These are phyloP conservation scores for Tetragonisca angustula DNA, from an alignment of 2,888 invertebrate genomes.

Conservation along the genomic window DNA sequence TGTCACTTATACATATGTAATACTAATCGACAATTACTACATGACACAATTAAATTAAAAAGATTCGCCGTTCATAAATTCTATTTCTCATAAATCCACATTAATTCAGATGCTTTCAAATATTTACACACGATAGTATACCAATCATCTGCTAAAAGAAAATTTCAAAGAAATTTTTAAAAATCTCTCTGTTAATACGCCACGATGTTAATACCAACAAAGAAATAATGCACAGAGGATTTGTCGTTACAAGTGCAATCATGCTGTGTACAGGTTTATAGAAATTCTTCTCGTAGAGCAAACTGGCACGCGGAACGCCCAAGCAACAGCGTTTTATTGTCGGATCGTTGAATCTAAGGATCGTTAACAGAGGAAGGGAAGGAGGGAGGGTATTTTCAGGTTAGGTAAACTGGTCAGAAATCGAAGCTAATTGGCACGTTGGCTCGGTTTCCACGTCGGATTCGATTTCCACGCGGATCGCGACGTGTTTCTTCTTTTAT, in stretches of 20 bases:
- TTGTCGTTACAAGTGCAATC: not conserved
- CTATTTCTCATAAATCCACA: too few species aligned
- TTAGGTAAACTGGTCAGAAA: conserved; percentile 16
- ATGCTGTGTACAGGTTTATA: not conserved
- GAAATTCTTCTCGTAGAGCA: not conserved
- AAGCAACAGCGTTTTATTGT: conserved; percentile 22
- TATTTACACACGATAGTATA: too few species aligned
- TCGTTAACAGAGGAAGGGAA: conserved; percentile 11
- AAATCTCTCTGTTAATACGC: not conserved
- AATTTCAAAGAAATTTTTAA: too few species aligned
- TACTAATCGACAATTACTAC: too few species aligned
- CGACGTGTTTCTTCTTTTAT: conserved; percentile 38
- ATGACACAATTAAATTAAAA: too few species aligned
- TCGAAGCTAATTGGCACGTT: conserved; percentile 31
- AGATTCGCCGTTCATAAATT: too few species aligned
- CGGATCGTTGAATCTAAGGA: conserved; percentile 7
- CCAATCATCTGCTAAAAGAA: too few species aligned
- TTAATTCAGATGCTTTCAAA: too few species aligned
- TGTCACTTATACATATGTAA: too few species aligned
- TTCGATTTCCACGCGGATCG: conserved; percentile 29
- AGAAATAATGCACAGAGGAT: not conserved
- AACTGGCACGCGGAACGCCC: not conserved
- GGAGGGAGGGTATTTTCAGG: conserved; percentile 8
- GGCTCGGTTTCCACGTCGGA: not conserved
- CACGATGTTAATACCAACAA: not conserved